These are phyloP conservation scores for Scaptomyza pallida DNA, from an alignment of 1,140 invertebrate genomes.

Conservation along the genomic window DNA sequence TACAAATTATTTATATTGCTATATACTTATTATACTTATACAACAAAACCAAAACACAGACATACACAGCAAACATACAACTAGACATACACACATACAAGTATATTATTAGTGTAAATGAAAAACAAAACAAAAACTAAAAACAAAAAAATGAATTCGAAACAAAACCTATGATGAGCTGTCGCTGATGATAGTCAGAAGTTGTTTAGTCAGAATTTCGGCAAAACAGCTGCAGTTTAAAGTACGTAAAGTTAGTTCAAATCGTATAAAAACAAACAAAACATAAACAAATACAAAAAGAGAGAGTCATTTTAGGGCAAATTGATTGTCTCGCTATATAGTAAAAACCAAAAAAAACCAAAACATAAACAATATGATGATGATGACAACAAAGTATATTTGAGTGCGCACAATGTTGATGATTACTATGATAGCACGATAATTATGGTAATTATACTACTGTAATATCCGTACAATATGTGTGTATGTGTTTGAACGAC, in stretches of 20 bases:
- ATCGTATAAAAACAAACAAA: constrained; percentile 36
- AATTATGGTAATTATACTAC: constrained; percentile 34
- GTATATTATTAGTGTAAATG: constrained; percentile 80
- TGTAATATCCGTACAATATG: constrained; percentile 26
- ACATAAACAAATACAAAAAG: too few relatives aligned
- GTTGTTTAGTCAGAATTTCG: constrained; percentile 65
- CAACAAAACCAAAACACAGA: constrained; percentile 68
- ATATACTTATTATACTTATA: constrained; percentile 82
- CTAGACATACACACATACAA: constrained; percentile 61
- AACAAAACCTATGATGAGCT: constrained; percentile 49
- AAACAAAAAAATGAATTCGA: constrained; percentile 52
- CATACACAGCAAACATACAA: constrained; percentile 49
- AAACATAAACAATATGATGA: too few relatives aligned
- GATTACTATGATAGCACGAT: constrained; percentile 36
- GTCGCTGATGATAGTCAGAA: constrained; percentile 66
- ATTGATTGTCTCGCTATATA: constrained; percentile 21
- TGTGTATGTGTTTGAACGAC: constrained; percentile 11
- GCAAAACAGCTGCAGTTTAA: constrained; percentile 65
- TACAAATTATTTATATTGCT: constrained; percentile 82
- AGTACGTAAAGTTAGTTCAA: constrained; percentile 74
- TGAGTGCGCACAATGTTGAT: constrained; percentile 34
- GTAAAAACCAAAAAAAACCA: not conserved
- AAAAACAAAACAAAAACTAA: constrained; percentile 48
- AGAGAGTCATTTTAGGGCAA: constrained; percentile 25
- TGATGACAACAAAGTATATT: not conserved